phyloP scores from a whole-genome alignment of 2,888 invertebrate species.

The Spilosoma lubricipeda region DNA sequence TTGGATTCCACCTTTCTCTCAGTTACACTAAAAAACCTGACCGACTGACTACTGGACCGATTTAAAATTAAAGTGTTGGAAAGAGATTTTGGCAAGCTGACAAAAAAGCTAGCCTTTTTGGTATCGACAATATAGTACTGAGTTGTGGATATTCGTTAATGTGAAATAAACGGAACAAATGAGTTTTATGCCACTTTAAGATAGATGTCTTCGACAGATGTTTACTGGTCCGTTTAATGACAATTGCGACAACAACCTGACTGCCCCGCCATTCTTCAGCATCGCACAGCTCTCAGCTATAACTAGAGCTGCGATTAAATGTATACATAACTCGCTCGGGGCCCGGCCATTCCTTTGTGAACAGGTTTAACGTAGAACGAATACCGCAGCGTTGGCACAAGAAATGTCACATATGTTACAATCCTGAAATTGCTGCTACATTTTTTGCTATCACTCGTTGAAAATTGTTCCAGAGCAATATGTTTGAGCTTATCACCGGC shows the following conservation, averaged over 20 bases:
- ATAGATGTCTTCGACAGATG: background rate
- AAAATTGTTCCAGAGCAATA: conserved; percentile 6
- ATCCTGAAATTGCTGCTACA: conserved; percentile 3
- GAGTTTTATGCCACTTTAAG: background rate
- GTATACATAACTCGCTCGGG: background rate
- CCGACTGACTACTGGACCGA: background rate
- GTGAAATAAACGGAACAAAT: background rate
- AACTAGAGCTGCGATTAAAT: background rate
- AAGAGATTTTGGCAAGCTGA: background rate
- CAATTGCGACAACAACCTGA: background rate
- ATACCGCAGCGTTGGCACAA: conserved; percentile 11
- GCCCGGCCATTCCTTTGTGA: background rate
- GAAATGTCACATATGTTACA: conserved; percentile 11
- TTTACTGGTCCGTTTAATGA: background rate
- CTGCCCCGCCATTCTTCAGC: background rate
- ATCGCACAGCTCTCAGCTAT: background rate
- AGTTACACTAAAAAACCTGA: background rate
- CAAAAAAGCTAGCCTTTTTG: background rate
- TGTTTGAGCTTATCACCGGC: conserved; percentile 11
- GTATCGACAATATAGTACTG: background rate
- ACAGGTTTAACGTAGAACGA: conserved; percentile 4
- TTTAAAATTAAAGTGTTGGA: background rate
- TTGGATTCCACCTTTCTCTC: background rate
- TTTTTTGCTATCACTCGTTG: conserved; percentile 24
- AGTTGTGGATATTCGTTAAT: background rate